Percentiles rank a stretch among this genome's conserved stretches.
phyloP scores from a whole-genome alignment of 2,797 vertebrate genomes.

The Periophthalmus magnuspinnatus region DNA sequence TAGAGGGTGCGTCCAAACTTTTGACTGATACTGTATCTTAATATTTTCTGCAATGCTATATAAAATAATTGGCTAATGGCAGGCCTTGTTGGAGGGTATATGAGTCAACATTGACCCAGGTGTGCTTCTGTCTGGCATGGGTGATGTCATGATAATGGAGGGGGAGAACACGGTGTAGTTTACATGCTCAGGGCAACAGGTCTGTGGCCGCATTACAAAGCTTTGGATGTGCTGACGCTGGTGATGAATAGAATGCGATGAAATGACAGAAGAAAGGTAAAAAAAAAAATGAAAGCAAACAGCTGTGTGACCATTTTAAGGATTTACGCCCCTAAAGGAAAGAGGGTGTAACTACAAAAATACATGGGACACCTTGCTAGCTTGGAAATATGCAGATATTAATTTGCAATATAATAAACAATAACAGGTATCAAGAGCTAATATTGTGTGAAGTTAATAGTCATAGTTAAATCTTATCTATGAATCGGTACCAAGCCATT shows the following conservation, averaged over 20 bases:
- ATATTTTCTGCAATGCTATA: no score
- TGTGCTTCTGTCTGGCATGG: constrained; percentile 12
- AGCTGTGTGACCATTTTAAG: neutral
- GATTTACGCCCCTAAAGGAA: neutral
- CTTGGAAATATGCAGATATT: no score
- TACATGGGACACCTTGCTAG: no score
- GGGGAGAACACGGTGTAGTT: neutral
- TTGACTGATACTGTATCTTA: no score
- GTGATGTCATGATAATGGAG: constrained; percentile 14
- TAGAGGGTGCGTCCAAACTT: no score
- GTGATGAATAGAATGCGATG: neutral
- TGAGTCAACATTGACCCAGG: constrained; percentile 40
- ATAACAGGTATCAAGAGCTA: no score
- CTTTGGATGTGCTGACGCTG: constrained; percentile 6
- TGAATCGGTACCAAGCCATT: no score
- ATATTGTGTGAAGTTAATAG: no score
- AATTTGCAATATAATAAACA: no score
- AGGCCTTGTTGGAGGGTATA: constrained; percentile 12
- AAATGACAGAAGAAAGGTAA: neutral
- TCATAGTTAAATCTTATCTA: no score
- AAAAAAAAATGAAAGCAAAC: neutral
- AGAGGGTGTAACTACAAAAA: no score
- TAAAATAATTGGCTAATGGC: neutral
- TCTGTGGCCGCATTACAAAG: constrained; percentile 1
- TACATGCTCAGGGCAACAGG: constrained; percentile 1